These are phyloP conservation scores for Noctua fimbriata DNA, from an alignment of 2,888 invertebrate species.

Conservation along the genomic window DNA sequence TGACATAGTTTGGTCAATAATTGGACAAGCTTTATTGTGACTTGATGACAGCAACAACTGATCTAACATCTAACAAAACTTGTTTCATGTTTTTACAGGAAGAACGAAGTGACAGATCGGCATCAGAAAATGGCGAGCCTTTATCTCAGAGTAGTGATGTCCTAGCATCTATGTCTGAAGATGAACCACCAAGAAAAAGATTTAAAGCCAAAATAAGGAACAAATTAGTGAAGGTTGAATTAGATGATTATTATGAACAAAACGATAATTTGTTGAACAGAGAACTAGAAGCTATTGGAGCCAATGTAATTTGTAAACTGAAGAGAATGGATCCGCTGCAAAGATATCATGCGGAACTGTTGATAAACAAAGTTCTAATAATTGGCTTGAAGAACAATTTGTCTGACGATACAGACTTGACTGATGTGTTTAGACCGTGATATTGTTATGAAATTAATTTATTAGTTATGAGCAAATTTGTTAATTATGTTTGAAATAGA, in stretches of 20 bases:
- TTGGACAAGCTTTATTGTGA: not conserved
- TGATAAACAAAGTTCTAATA: conserved; percentile 75
- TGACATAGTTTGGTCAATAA: not conserved
- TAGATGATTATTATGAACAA: conserved; percentile 31
- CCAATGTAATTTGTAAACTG: conserved; percentile 73
- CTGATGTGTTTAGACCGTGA: conserved; percentile 62
- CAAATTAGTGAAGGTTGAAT: conserved; percentile 40
- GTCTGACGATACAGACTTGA: conserved; percentile 71
- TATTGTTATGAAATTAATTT: not conserved
- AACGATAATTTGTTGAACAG: conserved; percentile 59
- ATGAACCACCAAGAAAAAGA: conserved; percentile 48
- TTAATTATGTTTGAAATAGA: not conserved
- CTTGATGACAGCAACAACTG: conserved; percentile 8
- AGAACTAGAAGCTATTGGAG: conserved; percentile 72
- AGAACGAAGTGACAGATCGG: conserved; percentile 18
- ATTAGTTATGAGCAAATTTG: not conserved
- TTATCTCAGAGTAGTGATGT: conserved; percentile 42
- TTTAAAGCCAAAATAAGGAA: conserved; percentile 32
- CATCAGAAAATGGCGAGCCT: conserved; percentile 27
- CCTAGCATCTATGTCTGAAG: conserved; percentile 48
- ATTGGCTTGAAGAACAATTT: conserved; percentile 70
- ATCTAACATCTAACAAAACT: not conserved
- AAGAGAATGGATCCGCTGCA: conserved; percentile 72
- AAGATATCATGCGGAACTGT: conserved; percentile 71
- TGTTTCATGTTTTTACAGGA: conserved; percentile 37